These are phyloP conservation scores for Aphrocallistes beatrix DNA, from an alignment of 37 sponge, comb jelly and placozoan genomes.

Conservation along the genomic window DNA sequence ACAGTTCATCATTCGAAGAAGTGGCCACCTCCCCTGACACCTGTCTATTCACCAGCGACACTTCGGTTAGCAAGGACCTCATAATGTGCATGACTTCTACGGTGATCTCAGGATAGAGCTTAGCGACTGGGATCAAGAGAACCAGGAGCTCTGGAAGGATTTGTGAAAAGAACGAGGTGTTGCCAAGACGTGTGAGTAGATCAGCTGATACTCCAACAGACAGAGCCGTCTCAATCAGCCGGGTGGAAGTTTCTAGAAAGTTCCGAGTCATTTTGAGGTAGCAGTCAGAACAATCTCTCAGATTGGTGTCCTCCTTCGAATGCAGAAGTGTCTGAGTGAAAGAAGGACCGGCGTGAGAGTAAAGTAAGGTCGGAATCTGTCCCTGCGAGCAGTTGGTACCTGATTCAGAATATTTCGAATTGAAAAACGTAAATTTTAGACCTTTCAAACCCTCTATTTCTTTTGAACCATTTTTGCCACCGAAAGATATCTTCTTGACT, in stretches of 20 bases:
- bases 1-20: not conserved
- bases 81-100: not conserved
- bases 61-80: not conserved
- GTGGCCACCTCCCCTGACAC: not conserved
- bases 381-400: conserved; percentile 11
- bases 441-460: not conserved
- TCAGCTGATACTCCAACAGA: not conserved
- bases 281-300: not conserved
- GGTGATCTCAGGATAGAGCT: not conserved
- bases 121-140: not conserved
- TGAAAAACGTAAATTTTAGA: not conserved
- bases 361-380: not conserved
- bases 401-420: not conserved
- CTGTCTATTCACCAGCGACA: conserved; percentile 11
- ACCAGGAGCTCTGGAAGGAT: not conserved
- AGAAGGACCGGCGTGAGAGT: not conserved
- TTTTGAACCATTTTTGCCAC: not conserved
- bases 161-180: not conserved
- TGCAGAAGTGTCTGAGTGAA: not conserved
- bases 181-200: not conserved
- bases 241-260: not conserved
- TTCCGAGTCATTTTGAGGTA: not conserved
- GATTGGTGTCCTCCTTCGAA: not conserved
- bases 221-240: not conserved
- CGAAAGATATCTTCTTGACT: not conserved